Evolutionary conservation across 2,113 vertebrate genomes (phyloP).

Genomic region (Capreolus pygargus): DNA sequence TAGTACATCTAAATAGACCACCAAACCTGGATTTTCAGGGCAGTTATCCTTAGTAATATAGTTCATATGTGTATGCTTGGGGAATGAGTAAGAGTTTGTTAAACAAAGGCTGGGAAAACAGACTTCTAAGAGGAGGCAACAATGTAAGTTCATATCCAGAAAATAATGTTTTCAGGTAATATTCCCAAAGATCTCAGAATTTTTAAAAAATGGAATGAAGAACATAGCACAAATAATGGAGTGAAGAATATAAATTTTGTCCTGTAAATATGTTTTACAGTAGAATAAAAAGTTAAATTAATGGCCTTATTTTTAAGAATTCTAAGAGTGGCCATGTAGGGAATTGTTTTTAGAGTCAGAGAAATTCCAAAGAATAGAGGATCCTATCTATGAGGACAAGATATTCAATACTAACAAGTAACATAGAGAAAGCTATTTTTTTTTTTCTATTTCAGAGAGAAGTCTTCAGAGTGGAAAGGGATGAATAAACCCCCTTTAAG

Average conservation of each 20-base stretch:
- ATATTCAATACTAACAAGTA: neutral
- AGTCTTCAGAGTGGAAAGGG: neutral
- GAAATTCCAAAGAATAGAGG: neutral
- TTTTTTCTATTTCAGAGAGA: neutral
- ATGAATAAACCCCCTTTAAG: neutral
- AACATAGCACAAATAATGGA: neutral
- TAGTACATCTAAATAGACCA: neutral
- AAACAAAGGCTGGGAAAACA: neutral
- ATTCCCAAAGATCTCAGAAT: neutral
- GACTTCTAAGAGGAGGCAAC: neutral
- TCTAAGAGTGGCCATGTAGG: neutral
- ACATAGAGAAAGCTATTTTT: neutral
- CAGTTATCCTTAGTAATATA: neutral
- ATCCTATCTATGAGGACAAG: neutral
- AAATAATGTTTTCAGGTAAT: neutral
- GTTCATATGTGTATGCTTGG: neutral
- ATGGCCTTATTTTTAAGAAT: neutral
- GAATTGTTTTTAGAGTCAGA: neutral
- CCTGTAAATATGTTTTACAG: neutral
- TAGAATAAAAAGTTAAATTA: neutral
- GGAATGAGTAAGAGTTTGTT: neutral
- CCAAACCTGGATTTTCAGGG: neutral
- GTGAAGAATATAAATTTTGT: neutral
- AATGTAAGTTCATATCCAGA: neutral
- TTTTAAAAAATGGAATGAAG: neutral